Evolutionary conservation across 2,113 vertebrate genomes (phyloP).

Genomic region (Scalopus aquaticus): DNA sequence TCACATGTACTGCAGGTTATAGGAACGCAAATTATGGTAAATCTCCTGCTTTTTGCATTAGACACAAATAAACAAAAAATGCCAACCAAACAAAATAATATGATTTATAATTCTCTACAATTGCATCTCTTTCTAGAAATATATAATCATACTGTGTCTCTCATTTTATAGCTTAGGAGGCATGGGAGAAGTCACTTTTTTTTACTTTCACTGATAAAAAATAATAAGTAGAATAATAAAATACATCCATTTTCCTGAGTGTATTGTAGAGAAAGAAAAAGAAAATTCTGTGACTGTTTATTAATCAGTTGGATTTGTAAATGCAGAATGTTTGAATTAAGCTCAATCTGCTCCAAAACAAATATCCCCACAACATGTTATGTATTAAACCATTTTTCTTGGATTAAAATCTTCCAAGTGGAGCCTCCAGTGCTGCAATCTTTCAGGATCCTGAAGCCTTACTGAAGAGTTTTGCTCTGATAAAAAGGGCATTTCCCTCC

Average conservation of each 20-base stretch:
- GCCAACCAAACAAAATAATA: constrained; percentile 80
- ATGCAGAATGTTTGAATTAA: constrained; percentile 78
- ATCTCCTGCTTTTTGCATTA: constrained; percentile 50
- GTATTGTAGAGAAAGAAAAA: constrained; percentile 15
- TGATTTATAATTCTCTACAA: constrained; percentile 83
- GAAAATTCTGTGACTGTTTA: constrained; percentile 63
- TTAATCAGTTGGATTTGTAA: constrained; percentile 74
- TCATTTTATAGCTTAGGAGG: constrained; percentile 70
- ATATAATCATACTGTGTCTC: constrained; percentile 56
- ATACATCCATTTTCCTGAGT: constrained; percentile 74
- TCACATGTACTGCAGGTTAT: constrained; percentile 20
- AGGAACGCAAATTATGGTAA: constrained; percentile 54
- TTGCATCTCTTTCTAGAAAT: constrained; percentile 71
- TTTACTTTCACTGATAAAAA: constrained; percentile 76
- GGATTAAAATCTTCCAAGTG: constrained; percentile 77
- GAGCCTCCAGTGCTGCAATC: constrained; percentile 43
- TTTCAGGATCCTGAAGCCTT: not conserved
- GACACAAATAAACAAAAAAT: constrained; percentile 69
- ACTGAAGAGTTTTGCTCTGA: not conserved
- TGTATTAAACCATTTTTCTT: constrained; percentile 84
- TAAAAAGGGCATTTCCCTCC: not conserved
- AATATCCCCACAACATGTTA: constrained; percentile 73
- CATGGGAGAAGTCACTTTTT: constrained; percentile 54
- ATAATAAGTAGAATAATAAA: constrained; percentile 80
- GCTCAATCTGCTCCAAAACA: constrained; percentile 78